These are phyloP conservation scores for Poeciliopsis prolifica DNA, from an alignment of 2,113 vertebrate species.

Conservation along the genomic window DNA sequence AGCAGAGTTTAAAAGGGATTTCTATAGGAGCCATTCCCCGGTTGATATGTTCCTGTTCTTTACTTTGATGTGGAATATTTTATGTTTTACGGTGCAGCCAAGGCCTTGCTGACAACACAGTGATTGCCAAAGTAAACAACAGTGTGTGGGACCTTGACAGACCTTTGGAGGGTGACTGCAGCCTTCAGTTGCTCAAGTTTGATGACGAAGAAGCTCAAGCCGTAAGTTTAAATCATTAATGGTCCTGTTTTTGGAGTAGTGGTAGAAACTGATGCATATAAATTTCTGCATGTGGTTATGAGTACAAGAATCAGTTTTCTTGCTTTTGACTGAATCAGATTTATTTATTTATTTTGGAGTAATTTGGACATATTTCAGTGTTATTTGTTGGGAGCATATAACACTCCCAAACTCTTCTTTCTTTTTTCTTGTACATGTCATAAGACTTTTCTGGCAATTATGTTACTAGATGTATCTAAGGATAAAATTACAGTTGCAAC, in stretches of 20 bases:
- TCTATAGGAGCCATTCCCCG: background rate
- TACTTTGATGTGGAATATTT: conserved; percentile 12
- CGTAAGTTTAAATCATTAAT: conserved; percentile 79
- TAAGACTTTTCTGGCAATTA: background rate
- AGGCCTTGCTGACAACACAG: conserved; percentile 92
- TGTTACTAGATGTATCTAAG: too few species aligned
- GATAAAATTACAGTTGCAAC: background rate
- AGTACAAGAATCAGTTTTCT: too few species aligned
- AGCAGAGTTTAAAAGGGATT: background rate
- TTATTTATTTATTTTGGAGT: background rate
- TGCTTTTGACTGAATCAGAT: too few species aligned
- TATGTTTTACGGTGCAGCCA: conserved; percentile 79
- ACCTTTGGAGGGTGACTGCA: conserved; percentile 90
- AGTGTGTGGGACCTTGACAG: conserved; percentile 94
- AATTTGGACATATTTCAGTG: background rate
- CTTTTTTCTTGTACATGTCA: background rate
- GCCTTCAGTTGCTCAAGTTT: conserved; percentile 94
- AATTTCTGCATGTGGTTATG: background rate
- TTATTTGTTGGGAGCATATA: too few species aligned
- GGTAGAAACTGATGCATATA: too few species aligned
- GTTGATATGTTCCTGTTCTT: background rate
- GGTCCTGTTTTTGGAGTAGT: background rate
- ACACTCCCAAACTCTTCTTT: background rate
- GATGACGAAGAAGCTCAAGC: conserved; percentile 97
- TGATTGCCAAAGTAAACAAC: conserved; percentile 93